Base-by-base conservation (phyloP, 2,888 invertebrate species). In the Metopia argyrocephala region DNA sequence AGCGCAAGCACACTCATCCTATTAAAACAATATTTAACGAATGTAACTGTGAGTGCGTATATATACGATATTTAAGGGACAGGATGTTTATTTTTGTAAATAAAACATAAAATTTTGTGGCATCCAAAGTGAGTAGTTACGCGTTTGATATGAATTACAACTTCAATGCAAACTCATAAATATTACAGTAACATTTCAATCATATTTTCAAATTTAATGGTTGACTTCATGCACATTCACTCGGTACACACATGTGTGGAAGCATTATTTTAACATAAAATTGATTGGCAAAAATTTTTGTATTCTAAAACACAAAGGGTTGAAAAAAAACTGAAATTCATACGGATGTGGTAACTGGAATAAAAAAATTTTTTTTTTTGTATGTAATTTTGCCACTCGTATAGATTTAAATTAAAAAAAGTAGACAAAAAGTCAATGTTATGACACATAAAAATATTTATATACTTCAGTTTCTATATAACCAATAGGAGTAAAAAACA, bases 181-280 rank as follows among this genome's bases (percentile, higher is more conserved):
- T 80, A 80, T 80, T 76, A 69, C 54, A 76, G 76, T 76, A 66
- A 81, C 81, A 78, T 81, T 81, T 81, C 81, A 81, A 81, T 81
- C 81, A 81, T 81, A 78, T 73, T 80, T 80, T 69, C 68, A 80
- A 80, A 80, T 80, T 76, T 80, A 76, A 80, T 80, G 71, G 68
- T 80, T 31, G 52, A 73, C 76, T 76, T 69, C 31, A 59, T 65
- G 7, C 31, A 59, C 52, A 65, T 45, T 15, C 23, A 45, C 18
- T 21, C 9, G 27, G 5, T 5, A 54, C 18, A 56, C 7, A 46
- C 23, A 73, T 15, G 5, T 5, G 23, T 54, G n/a, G n/a, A n/a
- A n/a, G n/a, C n/a, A n/a, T n/a, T n/a, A 52, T 61, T 64, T 73
- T 65, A 59, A 45, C 69, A 62, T 48, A 56, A 74, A 79, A 76